Base-by-base conservation (phyloP, 37 sponge, comb jelly and placozoan genomes). In the Halichondria panicea region DNA sequence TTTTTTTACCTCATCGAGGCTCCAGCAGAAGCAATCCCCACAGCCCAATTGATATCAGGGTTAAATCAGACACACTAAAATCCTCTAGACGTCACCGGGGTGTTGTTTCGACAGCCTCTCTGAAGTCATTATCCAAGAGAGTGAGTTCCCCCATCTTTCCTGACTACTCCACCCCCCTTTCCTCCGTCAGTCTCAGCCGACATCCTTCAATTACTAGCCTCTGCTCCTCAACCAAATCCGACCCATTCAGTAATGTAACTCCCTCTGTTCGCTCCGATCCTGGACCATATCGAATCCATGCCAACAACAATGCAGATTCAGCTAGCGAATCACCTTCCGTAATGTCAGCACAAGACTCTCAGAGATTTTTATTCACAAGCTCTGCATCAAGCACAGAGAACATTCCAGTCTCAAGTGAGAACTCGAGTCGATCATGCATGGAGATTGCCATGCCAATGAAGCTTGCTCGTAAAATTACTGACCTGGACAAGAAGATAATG, bases 401-500 rank as follows among this genome's bases (percentile, higher is more conserved):
- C 4, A 34, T 15, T 7, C 36, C 25, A 34, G 39, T 39, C 7
- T 9, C 4, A 3, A 6, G 22, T 21, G 70, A 69, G 52, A 43
- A 18, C 31, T 6, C 50, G 4, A 13, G 43, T 4, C 45, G 50
- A 43, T 11, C 67, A n/a, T 65, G 81, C 61, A 43, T 86, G 34
- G 68, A 73, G 31, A 27, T 73, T 8, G 79, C 73, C 22, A 74
- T 86, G 74, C 63, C 66, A 0, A 40, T 39, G 41, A 61, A 55
- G 45, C 66, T 59, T 42, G 75, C 58, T 28, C 45, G 72, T 27
- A 54, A 74, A 30, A 79, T 86, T 30, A 63, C 13, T 18, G 67
- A 79, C 15, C 21, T 89, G 31, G 89, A 89, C 74, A 72, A 74
- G 70, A 71, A 79, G 53, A 78, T 89, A 15, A 55, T 82, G 30